Evolutionary conservation across 2,113 vertebrate species (phyloP).

Genomic region (Hemichromis elongatus): DNA sequence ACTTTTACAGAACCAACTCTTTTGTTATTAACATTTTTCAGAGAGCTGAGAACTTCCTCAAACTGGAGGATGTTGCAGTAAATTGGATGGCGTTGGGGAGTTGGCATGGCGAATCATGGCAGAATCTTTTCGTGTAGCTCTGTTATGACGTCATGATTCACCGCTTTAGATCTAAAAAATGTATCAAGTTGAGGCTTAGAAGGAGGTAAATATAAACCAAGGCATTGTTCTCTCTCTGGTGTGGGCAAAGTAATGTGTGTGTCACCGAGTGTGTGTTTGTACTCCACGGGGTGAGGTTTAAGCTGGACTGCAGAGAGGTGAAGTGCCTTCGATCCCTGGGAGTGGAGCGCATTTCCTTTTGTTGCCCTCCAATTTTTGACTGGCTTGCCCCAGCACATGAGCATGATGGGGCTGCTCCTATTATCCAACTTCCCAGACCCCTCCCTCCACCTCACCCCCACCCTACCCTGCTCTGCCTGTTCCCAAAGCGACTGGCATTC

Average conservation of each 20-base stretch:
- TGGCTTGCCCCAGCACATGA: constrained; percentile 56
- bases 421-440: constrained; percentile 50
- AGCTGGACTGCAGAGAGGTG: constrained; percentile 36
- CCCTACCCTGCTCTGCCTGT: constrained; percentile 25
- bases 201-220: background rate
- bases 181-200: background rate
- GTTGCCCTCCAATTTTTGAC: constrained; percentile 65
- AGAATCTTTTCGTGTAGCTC: background rate
- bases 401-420: constrained; percentile 68
- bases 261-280: background rate
- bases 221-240: background rate
- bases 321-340: constrained; percentile 59
- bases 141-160: background rate
- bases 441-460: background rate
- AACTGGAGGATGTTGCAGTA: background rate
- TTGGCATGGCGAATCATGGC: background rate
- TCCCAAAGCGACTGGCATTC: constrained; percentile 74
- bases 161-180: background rate
- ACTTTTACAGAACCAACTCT: background rate
- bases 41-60: background rate
- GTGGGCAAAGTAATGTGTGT: background rate
- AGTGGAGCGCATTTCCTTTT: constrained; percentile 64
- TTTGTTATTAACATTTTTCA: background rate
- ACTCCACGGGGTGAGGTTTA: constrained; percentile 8
- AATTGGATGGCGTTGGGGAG: background rate